These are phyloP conservation scores for Hemithea aestivaria DNA, from an alignment of 2,888 invertebrate species.

Conservation along the genomic window DNA sequence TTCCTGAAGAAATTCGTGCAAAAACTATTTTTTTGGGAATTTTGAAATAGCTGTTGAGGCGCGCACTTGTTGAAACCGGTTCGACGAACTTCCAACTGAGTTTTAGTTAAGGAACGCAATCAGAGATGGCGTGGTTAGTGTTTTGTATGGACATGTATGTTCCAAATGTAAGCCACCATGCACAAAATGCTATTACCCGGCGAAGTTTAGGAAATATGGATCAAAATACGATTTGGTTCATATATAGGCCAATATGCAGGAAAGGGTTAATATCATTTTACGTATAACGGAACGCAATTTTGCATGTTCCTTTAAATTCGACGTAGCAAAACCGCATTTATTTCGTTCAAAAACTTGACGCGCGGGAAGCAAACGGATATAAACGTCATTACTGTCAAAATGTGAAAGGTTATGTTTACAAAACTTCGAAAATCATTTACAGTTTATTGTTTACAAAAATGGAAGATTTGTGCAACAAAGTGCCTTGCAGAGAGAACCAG, in stretches of 20 bases:
- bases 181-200: too few species aligned
- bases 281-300: constrained; percentile 10
- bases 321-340: constrained; percentile 34
- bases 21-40: too few species aligned
- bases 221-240: too few species aligned
- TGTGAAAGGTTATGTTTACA: constrained; percentile 20
- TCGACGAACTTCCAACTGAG: neutral
- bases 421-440: constrained; percentile 16
- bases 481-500: constrained; percentile 73
- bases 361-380: constrained; percentile 20
- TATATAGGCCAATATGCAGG: too few species aligned
- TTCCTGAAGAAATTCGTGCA: too few species aligned
- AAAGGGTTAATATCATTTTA: neutral
- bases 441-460: constrained; percentile 52
- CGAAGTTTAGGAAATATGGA: too few species aligned
- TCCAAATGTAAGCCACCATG: too few species aligned
- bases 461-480: constrained; percentile 68
- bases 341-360: constrained; percentile 9
- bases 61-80: too few species aligned
- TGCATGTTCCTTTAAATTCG: constrained; percentile 13
- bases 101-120: too few species aligned
- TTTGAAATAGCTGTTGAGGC: too few species aligned
- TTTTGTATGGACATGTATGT: too few species aligned
- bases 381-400: constrained; percentile 25
- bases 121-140: too few species aligned